Base-by-base conservation (phyloP, 2,888 invertebrate species). In the Trimorus sp. region DNA sequence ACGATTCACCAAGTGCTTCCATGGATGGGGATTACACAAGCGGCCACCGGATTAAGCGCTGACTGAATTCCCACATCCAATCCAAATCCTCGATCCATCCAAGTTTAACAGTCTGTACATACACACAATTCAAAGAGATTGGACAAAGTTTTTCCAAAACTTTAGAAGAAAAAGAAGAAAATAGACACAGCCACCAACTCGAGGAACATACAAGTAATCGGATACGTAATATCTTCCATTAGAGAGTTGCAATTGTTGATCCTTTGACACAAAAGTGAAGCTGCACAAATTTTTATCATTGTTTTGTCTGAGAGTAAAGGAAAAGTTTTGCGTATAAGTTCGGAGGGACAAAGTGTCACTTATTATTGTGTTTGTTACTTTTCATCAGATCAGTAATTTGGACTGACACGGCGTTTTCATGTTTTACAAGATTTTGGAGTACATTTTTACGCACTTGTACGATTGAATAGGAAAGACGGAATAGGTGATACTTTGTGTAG, bases 1-100 rank as follows among this genome's bases (percentile, higher is more conserved):
- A 87, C 94, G 98, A 88, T 99, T 99, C 93, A 97, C 96, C 82
- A 98, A 98, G 93, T 99, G 99, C 92, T 99, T 99, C 94, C 99
- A 99, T 91, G 99, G 98, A 76, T 99, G 99, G 99, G 96, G 98
- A 82, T 94, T 94, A 85, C 97, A 98, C 92, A 98, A 98, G 92
- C 93, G 94, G 82, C 95, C 96, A 40, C 95, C 95, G 1, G 96
- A 96, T 90, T 96, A 94, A 87, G 45, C 11, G 60, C 15, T 54
- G 56, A 15, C 9, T 36, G 5, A 51, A 26, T 36, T 16, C 7
- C 16, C 12, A n/a, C 53, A 38, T 53, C 48, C 26, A 26, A 38
- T 53, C 48, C 26, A 26, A 26, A 45, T 56, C 56, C 62, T 58
- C n/a, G 11, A 63, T 74, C 79, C 79, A 74, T 79, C 79, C 75